A percentile compares a stretch with the other conserved stretches of the same genome.
Conservation (phyloP, 1,140 invertebrate genomes). For the Littorina saxatilis region DNA sequence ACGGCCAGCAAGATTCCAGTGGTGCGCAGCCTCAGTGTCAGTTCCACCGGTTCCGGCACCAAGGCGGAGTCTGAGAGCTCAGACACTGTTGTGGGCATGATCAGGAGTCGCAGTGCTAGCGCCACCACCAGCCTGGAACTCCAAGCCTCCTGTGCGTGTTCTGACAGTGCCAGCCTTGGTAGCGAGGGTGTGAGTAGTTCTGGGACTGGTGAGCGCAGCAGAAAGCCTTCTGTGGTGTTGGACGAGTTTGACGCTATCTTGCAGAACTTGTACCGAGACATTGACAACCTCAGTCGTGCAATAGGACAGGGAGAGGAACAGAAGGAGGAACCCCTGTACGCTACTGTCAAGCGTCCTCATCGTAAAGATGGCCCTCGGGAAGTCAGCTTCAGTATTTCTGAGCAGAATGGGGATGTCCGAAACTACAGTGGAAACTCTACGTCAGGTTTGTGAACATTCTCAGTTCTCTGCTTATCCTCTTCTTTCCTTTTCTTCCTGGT, state of each 20-base stretch:
- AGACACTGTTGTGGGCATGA: not conserved
- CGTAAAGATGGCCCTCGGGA: not conserved
- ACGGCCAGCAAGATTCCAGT: not conserved
- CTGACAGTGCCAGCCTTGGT: not conserved
- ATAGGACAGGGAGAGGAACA: constrained; percentile 5
- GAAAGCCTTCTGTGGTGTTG: constrained; percentile 23
- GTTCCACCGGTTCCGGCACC: not conserved
- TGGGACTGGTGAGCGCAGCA: too few species aligned
- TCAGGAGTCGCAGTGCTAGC: constrained; percentile 4
- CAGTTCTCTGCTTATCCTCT: too few species aligned
- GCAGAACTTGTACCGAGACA: constrained; percentile 70
- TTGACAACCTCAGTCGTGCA: constrained; percentile 64
- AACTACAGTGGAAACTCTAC: not conserved
- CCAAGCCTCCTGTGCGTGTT: not conserved
- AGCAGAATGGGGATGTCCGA: not conserved
- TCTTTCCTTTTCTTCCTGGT: too few species aligned
- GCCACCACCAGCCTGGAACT: constrained; percentile 16
- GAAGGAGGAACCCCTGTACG: not conserved
- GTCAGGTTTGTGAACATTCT: not conserved
- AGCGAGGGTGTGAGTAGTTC: not conserved
- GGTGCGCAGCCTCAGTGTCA: not conserved
- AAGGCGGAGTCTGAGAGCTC: not conserved
- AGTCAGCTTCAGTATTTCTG: constrained; percentile 1
- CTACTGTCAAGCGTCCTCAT: not conserved
- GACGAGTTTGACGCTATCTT: constrained; percentile 70